phyloP scores from a whole-genome alignment of 2,113 vertebrate species.

The Seriola quinqueradiata region DNA sequence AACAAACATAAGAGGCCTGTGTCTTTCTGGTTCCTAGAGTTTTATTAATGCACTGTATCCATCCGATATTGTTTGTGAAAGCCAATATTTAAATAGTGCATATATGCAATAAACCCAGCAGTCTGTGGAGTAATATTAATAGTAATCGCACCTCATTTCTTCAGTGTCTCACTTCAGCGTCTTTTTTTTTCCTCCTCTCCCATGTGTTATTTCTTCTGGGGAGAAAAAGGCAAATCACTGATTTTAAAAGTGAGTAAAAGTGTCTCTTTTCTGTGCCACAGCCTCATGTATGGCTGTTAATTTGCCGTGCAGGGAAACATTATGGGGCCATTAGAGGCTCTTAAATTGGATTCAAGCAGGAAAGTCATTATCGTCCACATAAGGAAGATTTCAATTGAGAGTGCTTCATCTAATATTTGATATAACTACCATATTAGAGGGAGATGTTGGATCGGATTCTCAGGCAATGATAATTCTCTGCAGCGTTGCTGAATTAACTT shows the following conservation, averaged over 20 bases:
- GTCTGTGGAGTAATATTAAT: constrained; percentile 61
- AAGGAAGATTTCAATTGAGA: constrained; percentile 78
- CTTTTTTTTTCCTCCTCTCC: constrained; percentile 11
- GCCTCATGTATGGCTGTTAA: constrained; percentile 69
- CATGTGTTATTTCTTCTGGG: constrained; percentile 51
- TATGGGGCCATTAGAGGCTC: constrained; percentile 76
- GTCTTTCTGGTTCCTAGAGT: constrained; percentile 17
- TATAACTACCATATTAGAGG: constrained; percentile 72
- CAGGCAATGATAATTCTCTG: constrained; percentile 64
- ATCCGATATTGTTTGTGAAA: constrained; percentile 51
- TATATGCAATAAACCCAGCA: constrained; percentile 55
- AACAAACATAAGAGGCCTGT: neutral
- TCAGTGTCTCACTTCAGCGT: neutral
- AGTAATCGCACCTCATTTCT: constrained; percentile 59
- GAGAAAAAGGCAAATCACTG: constrained; percentile 58
- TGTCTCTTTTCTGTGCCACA: constrained; percentile 61
- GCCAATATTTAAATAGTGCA: constrained; percentile 63
- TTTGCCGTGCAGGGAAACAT: constrained; percentile 72
- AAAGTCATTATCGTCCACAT: constrained; percentile 79
- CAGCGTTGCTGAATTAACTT: constrained; percentile 54
- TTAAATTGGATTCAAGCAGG: constrained; percentile 80
- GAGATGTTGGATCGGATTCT: constrained; percentile 69
- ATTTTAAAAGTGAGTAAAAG: constrained; percentile 71
- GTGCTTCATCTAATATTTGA: constrained; percentile 75
- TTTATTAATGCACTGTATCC: constrained; percentile 49